Base-by-base conservation (phyloP, 2,888 invertebrate genomes). In the Papilio gigon region DNA sequence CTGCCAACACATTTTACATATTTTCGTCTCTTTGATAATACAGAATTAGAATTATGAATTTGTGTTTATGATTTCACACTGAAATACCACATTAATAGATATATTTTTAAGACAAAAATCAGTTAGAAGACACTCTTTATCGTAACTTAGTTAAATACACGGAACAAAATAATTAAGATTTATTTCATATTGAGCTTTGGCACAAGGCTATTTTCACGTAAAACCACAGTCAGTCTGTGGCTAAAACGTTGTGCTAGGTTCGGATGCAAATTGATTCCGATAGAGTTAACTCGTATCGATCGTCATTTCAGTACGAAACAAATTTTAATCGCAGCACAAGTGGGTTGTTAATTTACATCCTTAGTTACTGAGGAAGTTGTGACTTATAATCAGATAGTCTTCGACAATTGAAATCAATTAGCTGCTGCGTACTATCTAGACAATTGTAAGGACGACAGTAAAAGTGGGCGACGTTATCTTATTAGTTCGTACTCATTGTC, bases 141-240 rank as follows among this genome's bases (percentile, higher is more conserved):
- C 25, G 8, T 1, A 12, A 22, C 20, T 50, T 50, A 30, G 33
- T 58, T 58, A 17, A 30, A 14, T n/a, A 6, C 8, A 17, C 11
- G 17, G 3, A 8, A 74, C 75, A 77, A 44, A 44, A 44, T 8
- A 14, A 2, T 37, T 14, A 17, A 42, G 20, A 20, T 44, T 44
- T 9, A 44, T 2, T 4, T 9, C 11, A 22, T 12, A 20, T 44
- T 44, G 77, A 80, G 77, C 76, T 76, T 44, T 20, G 25, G 5
- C 14, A 25, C 25, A 50, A n/a, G n/a, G 5, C 50, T 8, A 25
- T 25, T 50, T 50, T 25, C 12, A 50, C 50, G 25, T 25, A 25
- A 50, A 50, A 50, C 50, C 50, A 25, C 25, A 50, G 50, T 25
- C 50, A 50, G 25, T 25, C 50, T 50, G 50, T 50, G 25, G 50